A percentile compares a stretch with the other conserved stretches of the same genome.
These are phyloP conservation scores for Rafetus swinhoei DNA, from an alignment of 2,113 vertebrate species.

Conservation along the genomic window DNA sequence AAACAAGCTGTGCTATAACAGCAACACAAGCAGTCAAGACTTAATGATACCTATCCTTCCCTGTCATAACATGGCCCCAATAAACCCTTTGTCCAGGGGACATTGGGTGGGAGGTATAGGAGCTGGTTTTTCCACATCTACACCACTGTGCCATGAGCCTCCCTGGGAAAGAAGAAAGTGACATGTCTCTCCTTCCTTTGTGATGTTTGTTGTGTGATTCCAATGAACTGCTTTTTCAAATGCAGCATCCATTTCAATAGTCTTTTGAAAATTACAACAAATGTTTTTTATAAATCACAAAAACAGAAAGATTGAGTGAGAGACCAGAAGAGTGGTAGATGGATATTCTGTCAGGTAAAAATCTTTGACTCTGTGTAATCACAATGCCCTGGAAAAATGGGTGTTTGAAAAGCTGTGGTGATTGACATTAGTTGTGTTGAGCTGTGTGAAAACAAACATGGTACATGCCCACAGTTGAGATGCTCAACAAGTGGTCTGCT, in stretches of 20 bases:
- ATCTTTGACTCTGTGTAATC: background rate
- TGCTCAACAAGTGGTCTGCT: background rate
- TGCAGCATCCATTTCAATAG: background rate
- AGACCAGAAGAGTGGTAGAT: background rate
- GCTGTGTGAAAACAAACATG: background rate
- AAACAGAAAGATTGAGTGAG: background rate
- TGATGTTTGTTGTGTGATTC: background rate
- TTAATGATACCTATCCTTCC: background rate
- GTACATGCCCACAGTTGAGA: background rate
- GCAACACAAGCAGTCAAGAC: background rate
- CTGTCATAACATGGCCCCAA: fast-evolving
- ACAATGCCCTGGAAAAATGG: background rate
- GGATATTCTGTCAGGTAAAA: background rate
- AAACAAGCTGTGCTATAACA: background rate
- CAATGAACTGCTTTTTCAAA: background rate
- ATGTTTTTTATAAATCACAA: background rate
- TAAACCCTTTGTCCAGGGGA: background rate
- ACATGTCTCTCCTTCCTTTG: background rate
- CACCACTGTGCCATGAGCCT: fast-evolving
- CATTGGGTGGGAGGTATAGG: background rate
- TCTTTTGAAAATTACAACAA: background rate
- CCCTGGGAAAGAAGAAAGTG: fast-evolving
- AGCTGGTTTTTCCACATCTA: background rate
- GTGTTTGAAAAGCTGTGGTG: background rate
- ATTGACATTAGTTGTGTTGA: no score